Percentiles rank a stretch among this genome's conserved stretches.
These are phyloP conservation scores for Prochilodus magdalenae DNA, from an alignment of 2,113 vertebrate species.

Conservation along the genomic window DNA sequence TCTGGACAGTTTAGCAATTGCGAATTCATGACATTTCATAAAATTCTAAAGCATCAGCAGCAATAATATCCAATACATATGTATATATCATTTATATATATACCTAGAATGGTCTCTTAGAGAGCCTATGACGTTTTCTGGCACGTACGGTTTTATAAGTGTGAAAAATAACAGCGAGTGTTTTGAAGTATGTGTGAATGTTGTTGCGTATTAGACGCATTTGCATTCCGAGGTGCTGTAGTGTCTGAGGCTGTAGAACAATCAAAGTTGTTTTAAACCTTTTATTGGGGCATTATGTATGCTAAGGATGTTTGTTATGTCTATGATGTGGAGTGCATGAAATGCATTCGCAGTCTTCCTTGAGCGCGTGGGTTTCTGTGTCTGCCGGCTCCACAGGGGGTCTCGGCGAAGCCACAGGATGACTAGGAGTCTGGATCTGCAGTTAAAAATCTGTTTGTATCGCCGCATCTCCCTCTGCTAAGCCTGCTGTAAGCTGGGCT, in stretches of 20 bases:
- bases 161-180: not conserved
- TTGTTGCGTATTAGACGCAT: conserved; percentile 31
- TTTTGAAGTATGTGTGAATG: not conserved
- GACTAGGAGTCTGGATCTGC: conserved; percentile 68
- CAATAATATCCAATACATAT: too few species aligned
- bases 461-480: conserved; percentile 58
- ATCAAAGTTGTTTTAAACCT: not conserved
- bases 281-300: not conserved
- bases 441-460: conserved; percentile 61
- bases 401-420: conserved; percentile 62
- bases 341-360: conserved; percentile 62
- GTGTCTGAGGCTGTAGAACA: not conserved
- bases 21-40: too few species aligned
- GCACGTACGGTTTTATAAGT: not conserved
- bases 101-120: too few species aligned
- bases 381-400: conserved; percentile 60
- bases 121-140: too few species aligned
- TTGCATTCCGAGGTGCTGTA: not conserved
- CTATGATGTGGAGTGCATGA: not conserved
- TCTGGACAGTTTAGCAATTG: too few species aligned
- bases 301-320: conserved; percentile 22
- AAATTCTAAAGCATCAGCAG: too few species aligned
- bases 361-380: conserved; percentile 28
- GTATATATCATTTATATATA: too few species aligned
- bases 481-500: conserved; percentile 69